Conservation (phyloP, 1,140 invertebrate species). For the Lerema accius region DNA sequence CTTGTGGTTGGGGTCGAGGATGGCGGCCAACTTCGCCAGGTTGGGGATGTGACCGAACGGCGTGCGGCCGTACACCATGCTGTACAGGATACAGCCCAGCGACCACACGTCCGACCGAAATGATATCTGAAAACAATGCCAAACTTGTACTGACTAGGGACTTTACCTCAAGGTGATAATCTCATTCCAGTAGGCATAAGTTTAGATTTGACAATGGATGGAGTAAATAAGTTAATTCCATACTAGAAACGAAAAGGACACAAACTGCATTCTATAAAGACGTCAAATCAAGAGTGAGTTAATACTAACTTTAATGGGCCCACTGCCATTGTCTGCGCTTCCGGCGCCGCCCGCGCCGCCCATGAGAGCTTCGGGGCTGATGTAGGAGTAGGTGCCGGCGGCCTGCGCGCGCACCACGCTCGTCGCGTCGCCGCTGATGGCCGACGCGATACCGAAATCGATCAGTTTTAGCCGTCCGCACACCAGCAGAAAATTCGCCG, state of each 20-base stretch:
- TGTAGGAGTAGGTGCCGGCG: conserved; percentile 97
- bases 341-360: conserved; percentile 67
- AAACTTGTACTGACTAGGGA: too few relatives aligned
- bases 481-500: conserved; percentile 97
- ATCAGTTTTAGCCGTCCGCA: conserved; percentile 95
- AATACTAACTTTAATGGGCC: conserved; percentile 65
- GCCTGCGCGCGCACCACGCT: conserved; percentile 92
- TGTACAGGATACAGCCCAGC: conserved; percentile 97
- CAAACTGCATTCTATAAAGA: too few relatives aligned
- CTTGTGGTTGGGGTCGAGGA: conserved; percentile 88
- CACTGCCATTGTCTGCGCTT: conserved; percentile 66
- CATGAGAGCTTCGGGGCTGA: conserved; percentile 95
- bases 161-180: too few relatives aligned
- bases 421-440: conserved; percentile 94
- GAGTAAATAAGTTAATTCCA: too few relatives aligned
- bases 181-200: too few relatives aligned
- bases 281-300: too few relatives aligned
- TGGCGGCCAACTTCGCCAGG: conserved; percentile 91
- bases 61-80: conserved; percentile 94
- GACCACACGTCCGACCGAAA: conserved; percentile 99
- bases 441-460: conserved; percentile 98
- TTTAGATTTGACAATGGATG: too few relatives aligned
- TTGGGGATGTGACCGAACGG: conserved; percentile 95
- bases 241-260: too few relatives aligned
- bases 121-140: conserved; percentile 88